Base-by-base conservation (phyloP, 2,888 invertebrate genomes). In the Agonopterix arenella region DNA sequence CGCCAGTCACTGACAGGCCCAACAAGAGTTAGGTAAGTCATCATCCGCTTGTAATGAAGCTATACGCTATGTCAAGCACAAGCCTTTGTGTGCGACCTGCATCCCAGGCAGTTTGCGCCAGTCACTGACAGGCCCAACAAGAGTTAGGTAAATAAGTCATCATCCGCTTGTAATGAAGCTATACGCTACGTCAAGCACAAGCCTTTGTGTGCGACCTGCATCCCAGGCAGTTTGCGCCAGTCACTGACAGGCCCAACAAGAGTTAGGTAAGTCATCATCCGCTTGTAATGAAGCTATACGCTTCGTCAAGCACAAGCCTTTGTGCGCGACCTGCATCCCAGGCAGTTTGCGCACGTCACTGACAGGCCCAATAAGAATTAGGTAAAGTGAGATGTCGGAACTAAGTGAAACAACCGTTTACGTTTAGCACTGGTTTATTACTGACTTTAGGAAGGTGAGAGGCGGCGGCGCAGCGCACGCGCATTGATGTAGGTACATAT, bases 151-250 rank as follows among this genome's bases (percentile, higher is more conserved):
- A 8, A 96, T 96, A 18, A 18, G 18, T 18, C 4, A 2, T 18
- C 18, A 18, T 4, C 18, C 18, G 18, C 18, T 18, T 2, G 18
- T 18, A 18, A 18, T 18, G 18, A 18, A 18, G 18, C 18, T 18
- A 18, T 18, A 18, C 55, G 97, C 73, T 97, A 97, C 73, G 74
- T 93, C 11, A 93, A 92, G 79, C 92, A 93, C 90, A 92, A 93
- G 53, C 84, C 90, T 0, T 60, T 80, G 40, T 96, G 91, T 93
- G 73, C 97, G 90, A 92, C 63, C 82, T 91, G 47, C 89, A 91
- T 51, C 90, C 91, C 44, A 74, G 86, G 11, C 67, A 75, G 54
- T 82, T 88, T 72, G 73, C 74, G 41, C 71, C 67, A 8, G 46
- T 10, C 16, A 46, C 50, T 13, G 76, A 80, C 62, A 65, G 71